Percentiles rank a stretch among this genome's conserved stretches.
Evolutionary conservation across 2,888 invertebrate species (phyloP).

Genomic region (Drosophila melanosoma): DNA sequence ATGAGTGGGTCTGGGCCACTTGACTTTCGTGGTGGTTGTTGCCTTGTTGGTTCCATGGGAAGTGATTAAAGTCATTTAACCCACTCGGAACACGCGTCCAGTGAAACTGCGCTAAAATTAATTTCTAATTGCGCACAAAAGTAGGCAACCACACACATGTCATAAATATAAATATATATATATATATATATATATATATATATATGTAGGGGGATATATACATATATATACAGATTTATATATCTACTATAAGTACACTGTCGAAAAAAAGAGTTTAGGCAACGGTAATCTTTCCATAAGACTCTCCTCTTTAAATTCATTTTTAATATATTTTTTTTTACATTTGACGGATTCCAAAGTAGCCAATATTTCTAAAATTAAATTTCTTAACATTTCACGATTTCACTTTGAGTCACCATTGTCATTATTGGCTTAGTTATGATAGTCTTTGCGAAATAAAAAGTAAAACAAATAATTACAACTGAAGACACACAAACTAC

Average conservation of each 20-base stretch:
- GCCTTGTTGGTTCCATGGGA: slow-evolving; percentile 60
- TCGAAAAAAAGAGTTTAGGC: neutral
- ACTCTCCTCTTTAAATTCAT: too few relatives aligned
- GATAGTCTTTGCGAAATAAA: too few relatives aligned
- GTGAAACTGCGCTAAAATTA: slow-evolving; percentile 66
- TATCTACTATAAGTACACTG: neutral
- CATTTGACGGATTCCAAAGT: too few relatives aligned
- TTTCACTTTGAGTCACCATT: too few relatives aligned
- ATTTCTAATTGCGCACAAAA: slow-evolving; percentile 80
- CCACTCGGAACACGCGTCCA: slow-evolving; percentile 64
- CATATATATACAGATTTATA: neutral
- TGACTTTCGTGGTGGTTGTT: slow-evolving; percentile 44
- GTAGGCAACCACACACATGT: slow-evolving; percentile 60
- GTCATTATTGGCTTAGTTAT: too few relatives aligned
- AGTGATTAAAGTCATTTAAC: slow-evolving; percentile 83
- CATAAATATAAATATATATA: neutral
- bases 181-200: neutral
- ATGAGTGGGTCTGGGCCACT: slow-evolving; percentile 46
- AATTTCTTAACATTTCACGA: too few relatives aligned
- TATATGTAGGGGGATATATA: neutral
- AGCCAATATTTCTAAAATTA: too few relatives aligned
- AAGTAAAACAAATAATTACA: too few relatives aligned
- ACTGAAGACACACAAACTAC: too few relatives aligned
- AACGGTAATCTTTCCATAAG: neutral
- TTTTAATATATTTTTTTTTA: too few relatives aligned